phyloP scores from a whole-genome alignment of 2,113 vertebrate species.

The Xyliphius kryptos region DNA sequence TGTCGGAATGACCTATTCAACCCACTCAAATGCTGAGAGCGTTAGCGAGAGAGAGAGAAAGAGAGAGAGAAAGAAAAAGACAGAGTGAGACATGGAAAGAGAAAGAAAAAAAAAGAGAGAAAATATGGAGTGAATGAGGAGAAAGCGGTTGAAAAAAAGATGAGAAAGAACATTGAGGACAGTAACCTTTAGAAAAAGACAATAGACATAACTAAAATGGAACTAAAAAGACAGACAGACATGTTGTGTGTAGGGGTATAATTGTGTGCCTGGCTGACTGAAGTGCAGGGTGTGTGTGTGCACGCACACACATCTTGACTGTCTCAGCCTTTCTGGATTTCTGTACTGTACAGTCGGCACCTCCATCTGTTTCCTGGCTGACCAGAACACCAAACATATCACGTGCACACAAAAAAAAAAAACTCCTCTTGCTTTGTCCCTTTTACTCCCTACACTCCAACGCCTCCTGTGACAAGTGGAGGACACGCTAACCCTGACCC shows the following conservation, averaged over 20 bases:
- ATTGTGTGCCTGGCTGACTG: slow-evolving; percentile 4
- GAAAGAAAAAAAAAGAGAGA: too few relatives aligned
- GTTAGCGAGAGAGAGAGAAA: too few relatives aligned
- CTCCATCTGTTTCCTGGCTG: slow-evolving; percentile 40
- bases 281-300: slow-evolving; percentile 24
- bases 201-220: background rate
- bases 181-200: slow-evolving; percentile 29
- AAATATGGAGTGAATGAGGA: background rate
- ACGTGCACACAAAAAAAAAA: too few relatives aligned
- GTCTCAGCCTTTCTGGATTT: background rate
- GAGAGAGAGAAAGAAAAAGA: too few relatives aligned
- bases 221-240: background rate
- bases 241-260: background rate
- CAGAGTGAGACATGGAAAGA: too few relatives aligned
- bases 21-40: too few relatives aligned
- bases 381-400: slow-evolving; percentile 24
- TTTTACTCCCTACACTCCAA: background rate
- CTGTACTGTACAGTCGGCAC: slow-evolving; percentile 5
- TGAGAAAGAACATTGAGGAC: slow-evolving; percentile 25
- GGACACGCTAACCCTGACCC: background rate
- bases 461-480: slow-evolving; percentile 8
- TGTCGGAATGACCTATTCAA: slow-evolving; percentile 6
- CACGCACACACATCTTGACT: too few relatives aligned
- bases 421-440: slow-evolving; percentile 8
- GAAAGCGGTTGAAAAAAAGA: background rate